These are phyloP conservation scores for Acanthis flammea DNA, from an alignment of 2,797 vertebrate genomes.

Conservation along the genomic window DNA sequence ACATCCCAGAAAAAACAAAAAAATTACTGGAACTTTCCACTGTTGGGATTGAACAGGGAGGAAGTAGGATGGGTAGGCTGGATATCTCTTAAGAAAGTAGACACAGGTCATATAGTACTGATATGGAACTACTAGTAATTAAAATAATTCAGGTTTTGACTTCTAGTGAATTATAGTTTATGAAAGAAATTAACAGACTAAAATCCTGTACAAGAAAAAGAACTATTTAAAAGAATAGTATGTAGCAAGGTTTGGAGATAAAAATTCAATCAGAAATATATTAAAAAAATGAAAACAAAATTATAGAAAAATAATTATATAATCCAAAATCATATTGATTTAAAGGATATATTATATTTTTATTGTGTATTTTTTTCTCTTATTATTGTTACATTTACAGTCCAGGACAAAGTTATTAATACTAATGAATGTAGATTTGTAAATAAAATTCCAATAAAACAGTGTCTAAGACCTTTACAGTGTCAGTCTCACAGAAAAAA, in stretches of 20 bases:
- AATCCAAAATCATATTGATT: neutral
- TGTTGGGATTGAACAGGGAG: neutral
- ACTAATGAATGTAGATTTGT: neutral
- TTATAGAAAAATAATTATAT: neutral
- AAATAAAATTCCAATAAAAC: neutral
- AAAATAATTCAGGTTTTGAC: neutral
- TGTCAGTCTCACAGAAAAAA: neutral
- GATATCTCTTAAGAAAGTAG: neutral
- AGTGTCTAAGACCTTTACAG: neutral
- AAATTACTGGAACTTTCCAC: neutral
- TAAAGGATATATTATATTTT: neutral
- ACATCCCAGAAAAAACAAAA: rapidly evolving
- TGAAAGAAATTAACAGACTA: neutral
- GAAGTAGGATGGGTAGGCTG: neutral
- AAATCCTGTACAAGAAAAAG: neutral
- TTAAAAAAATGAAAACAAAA: neutral
- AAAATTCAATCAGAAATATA: neutral
- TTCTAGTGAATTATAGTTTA: neutral
- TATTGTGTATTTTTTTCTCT: neutral
- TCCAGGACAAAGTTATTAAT: neutral
- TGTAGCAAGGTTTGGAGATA: neutral
- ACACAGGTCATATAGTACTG: rapidly evolving
- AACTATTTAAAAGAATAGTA: neutral
- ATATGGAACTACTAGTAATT: neutral
- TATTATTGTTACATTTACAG: neutral